Conservation (phyloP, 2,113 vertebrate genomes). For the Muscicapa adusta region DNA sequence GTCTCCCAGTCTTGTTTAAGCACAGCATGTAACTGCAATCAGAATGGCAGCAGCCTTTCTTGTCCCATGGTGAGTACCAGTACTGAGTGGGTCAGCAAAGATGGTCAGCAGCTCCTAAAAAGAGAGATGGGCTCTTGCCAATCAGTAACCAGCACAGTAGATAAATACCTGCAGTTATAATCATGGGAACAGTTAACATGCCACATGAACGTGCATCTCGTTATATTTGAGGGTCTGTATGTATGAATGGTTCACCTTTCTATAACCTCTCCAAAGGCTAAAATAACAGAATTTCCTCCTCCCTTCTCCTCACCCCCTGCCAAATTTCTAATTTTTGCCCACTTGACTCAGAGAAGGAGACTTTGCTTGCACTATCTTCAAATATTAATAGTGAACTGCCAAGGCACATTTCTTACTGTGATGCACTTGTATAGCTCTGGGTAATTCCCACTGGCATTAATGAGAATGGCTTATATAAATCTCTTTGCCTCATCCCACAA, state of each 20-base stretch:
- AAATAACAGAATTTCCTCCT: neutral
- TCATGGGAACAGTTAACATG: neutral
- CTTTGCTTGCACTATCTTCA: neutral
- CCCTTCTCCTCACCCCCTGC: accelerated
- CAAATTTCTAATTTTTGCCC: neutral
- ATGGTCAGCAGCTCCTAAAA: neutral
- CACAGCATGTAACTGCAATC: neutral
- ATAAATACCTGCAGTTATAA: neutral
- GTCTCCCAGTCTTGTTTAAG: neutral
- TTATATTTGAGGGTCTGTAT: neutral
- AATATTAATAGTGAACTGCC: constrained; percentile 43
- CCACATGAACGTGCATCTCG: neutral
- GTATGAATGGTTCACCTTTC: neutral
- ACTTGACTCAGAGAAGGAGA: neutral
- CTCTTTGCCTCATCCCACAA: neutral
- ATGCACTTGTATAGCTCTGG: constrained; percentile 14
- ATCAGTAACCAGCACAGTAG: neutral
- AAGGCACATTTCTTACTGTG: constrained; percentile 21
- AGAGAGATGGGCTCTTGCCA: neutral
- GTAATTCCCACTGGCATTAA: constrained; percentile 43
- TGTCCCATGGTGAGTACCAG: neutral
- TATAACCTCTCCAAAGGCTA: neutral
- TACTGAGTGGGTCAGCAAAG: neutral
- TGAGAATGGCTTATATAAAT: constrained; percentile 33
- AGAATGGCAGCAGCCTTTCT: neutral